Percentiles rank a stretch among this genome's conserved stretches.
Conservation (phyloP, 1,140 invertebrate genomes). For the Odontomachus brunneus region DNA sequence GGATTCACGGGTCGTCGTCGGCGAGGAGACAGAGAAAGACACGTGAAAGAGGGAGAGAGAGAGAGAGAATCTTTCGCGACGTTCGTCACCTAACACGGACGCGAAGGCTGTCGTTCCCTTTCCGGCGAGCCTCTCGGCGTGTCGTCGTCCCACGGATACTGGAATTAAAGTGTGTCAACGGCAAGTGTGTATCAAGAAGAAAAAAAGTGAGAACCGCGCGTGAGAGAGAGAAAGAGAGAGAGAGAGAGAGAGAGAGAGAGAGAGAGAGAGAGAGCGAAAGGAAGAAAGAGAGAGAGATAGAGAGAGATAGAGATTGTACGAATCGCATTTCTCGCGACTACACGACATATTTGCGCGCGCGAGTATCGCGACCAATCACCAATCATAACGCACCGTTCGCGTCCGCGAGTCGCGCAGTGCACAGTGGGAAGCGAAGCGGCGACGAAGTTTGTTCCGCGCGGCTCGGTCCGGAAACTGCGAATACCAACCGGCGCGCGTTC, state of each 20-base stretch:
- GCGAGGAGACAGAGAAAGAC: background rate
- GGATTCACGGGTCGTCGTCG: background rate
- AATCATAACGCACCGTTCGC: background rate
- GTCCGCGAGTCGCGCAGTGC: background rate
- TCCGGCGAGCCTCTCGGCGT: slow-evolving; percentile 55
- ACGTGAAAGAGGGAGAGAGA: slow-evolving; percentile 13
- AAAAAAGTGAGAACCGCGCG: slow-evolving; percentile 65
- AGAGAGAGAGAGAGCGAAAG: no score
- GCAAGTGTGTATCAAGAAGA: slow-evolving; percentile 64
- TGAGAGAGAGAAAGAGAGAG: slow-evolving; percentile 23
- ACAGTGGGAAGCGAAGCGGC: background rate
- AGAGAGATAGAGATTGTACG: no score
- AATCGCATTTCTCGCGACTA: slow-evolving; percentile 28
- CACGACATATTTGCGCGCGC: slow-evolving; percentile 22
- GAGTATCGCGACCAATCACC: slow-evolving; percentile 10
- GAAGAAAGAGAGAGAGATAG: no score
- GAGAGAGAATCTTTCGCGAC: slow-evolving; percentile 42
- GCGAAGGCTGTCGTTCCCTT: slow-evolving; percentile 22
- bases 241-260: no score
- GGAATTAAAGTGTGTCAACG: slow-evolving; percentile 72
- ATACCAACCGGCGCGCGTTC: background rate
- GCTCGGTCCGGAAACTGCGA: background rate
- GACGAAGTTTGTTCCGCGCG: slow-evolving; percentile 28
- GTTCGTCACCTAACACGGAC: slow-evolving; percentile 46
- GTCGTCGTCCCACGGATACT: slow-evolving; percentile 71